These are phyloP conservation scores for Thamnophis elegans DNA, from an alignment of 2,797 vertebrate species.

Conservation along the genomic window DNA sequence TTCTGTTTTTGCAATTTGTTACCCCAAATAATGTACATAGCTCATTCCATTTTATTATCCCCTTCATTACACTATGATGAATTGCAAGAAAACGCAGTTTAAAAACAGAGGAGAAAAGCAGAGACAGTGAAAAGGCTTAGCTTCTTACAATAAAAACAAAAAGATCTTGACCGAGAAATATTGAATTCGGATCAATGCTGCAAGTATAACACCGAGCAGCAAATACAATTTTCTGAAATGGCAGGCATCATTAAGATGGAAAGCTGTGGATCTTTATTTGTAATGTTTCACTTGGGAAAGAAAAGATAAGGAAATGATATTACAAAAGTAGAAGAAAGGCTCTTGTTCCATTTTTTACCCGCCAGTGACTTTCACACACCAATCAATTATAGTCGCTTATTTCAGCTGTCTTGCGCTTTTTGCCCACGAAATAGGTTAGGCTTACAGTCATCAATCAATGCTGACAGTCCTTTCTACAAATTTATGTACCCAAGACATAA, in stretches of 20 bases:
- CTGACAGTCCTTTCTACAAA: neutral
- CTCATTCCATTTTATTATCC: conserved; percentile 51
- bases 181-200: conserved; percentile 39
- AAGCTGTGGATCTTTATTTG: conserved; percentile 6
- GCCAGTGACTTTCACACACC: neutral
- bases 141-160: conserved; percentile 43
- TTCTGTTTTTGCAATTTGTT: conserved; percentile 54
- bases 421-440: neutral
- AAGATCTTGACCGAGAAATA: conserved; percentile 35
- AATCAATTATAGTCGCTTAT: neutral
- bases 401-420: neutral
- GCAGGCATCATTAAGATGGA: conserved; percentile 33
- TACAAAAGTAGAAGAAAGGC: neutral
- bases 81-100: conserved; percentile 48
- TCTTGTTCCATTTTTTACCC: neutral
- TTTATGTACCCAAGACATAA: neutral
- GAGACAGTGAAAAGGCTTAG: neutral
- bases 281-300: conserved; percentile 12
- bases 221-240: conserved; percentile 46
- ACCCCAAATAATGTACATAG: conserved; percentile 49
- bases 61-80: conserved; percentile 37
- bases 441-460: neutral
- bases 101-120: conserved; percentile 19
- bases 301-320: conserved; percentile 19
- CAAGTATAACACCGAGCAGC: conserved; percentile 10